Evolutionary conservation across 2,888 invertebrate species (phyloP).

Genomic region (Pardosa pseudoannulata): DNA sequence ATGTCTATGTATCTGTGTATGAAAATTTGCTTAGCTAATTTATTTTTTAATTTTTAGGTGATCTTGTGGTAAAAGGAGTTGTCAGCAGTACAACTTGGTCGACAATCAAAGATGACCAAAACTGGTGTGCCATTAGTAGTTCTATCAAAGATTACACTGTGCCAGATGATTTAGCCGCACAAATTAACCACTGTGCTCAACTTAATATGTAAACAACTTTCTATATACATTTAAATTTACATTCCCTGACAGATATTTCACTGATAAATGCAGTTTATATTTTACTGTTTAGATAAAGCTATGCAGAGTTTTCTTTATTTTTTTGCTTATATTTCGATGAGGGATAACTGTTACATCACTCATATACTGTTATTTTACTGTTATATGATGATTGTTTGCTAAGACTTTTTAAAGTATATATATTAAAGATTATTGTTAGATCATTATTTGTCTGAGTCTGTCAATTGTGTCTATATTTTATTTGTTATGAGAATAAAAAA

Average conservation of each 20-base stretch:
- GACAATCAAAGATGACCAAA: background rate
- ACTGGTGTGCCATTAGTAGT: slow-evolving; percentile 35
- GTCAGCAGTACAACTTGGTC: slow-evolving; percentile 32
- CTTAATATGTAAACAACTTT: slow-evolving; percentile 36
- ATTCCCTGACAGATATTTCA: slow-evolving; percentile 10
- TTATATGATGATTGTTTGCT: background rate
- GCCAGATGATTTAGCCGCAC: background rate
- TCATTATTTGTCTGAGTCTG: background rate
- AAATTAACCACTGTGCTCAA: slow-evolving; percentile 38
- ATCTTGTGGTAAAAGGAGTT: slow-evolving; percentile 16
- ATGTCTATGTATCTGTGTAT: too few species aligned
- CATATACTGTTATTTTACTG: background rate
- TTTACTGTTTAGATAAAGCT: slow-evolving; percentile 33
- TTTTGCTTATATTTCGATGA: slow-evolving; percentile 3
- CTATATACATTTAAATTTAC: background rate
- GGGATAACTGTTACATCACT: background rate
- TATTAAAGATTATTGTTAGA: background rate
- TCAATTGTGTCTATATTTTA: too few species aligned
- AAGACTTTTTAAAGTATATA: slow-evolving; percentile 1
- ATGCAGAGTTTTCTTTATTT: slow-evolving; percentile 9
- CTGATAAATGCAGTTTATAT: slow-evolving; percentile 13
- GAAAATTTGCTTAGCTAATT: too few species aligned
- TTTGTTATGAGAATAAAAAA: too few species aligned
- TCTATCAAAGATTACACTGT: background rate
- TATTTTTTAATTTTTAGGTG: slow-evolving; percentile 25